A percentile compares a stretch with the other conserved stretches of the same genome.
These are phyloP conservation scores for Paramormyrops hopkinsi DNA, from an alignment of 2,797 vertebrate genomes.

Conservation along the genomic window DNA sequence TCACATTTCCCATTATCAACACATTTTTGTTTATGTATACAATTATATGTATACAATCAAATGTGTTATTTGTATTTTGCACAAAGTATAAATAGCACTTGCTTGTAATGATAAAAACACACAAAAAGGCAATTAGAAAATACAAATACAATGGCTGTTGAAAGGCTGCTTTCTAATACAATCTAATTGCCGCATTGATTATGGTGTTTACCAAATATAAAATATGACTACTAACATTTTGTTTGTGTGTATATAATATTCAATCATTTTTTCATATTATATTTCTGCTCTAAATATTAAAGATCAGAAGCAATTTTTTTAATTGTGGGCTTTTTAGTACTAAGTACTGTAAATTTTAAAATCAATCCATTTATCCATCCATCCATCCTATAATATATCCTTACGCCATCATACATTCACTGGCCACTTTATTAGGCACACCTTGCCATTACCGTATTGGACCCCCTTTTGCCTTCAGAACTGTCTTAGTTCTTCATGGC, in stretches of 20 bases:
- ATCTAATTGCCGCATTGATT: neutral
- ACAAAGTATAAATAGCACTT: neutral
- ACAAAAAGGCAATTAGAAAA: neutral
- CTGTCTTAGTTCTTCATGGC: neutral
- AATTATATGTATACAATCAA: neutral
- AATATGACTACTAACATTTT: neutral
- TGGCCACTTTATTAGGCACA: neutral
- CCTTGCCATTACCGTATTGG: neutral
- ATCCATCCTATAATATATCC: neutral
- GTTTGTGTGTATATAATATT: neutral
- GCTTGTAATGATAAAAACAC: neutral
- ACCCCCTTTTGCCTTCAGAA: neutral
- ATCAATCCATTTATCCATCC: neutral
- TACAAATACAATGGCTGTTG: neutral
- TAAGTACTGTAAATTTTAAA: neutral
- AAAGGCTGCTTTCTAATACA: neutral
- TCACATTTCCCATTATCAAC: neutral
- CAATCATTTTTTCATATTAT: neutral
- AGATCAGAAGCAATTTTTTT: neutral
- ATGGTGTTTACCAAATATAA: neutral
- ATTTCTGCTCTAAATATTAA: neutral
- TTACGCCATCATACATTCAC: neutral
- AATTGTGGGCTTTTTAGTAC: neutral
- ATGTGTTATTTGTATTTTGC: neutral
- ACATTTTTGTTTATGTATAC: neutral